Evolutionary conservation across 2,797 vertebrate species (phyloP), one percentile per base, ranked within the genome.

Genomic region (Falco rusticolus): DNA sequence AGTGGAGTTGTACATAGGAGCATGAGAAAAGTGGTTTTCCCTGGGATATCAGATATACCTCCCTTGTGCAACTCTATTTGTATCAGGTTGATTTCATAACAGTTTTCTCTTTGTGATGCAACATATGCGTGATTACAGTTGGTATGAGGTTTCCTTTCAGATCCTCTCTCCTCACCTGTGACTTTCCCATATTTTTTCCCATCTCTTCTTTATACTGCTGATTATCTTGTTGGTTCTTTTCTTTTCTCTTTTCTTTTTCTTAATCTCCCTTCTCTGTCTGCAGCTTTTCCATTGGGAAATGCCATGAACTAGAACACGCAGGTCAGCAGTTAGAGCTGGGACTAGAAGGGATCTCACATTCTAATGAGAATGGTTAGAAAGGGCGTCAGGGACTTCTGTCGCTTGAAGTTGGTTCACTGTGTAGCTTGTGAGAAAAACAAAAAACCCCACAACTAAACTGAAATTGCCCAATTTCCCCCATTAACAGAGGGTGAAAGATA

Each of bases 391-490:
- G 59, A 57, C 16, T 82, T 90, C 45, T 15, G 17, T 75, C 16
- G 14, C 8, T 29, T 48, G 24, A 50, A 41, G 12, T 33, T 94
- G 29, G 11, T 77, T 90, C n/a, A 57, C 48, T 71, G 10, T 5
- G 0, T 50, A 75, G 29, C 29, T 84, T 65, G 14, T 57, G 74
- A 60, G 21, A 54, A 20, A 24, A 29, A 57, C 10, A 26, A 76
- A 51, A 39, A 9, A 0, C 1, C 6, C 19, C 16, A 7, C 10
- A 45, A 3, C 39, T 68, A 64, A 41, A 34, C n/a, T 3, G 9
- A n/a, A 7, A 24, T 37, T 86, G 7, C 47, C n/a, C 28, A 47
- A 25, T 68, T 80, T 94, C 12, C 14, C 12, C 39, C 13, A 15
- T 57, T 83, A 81, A 33, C 15, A 57, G 53, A 84, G 41, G 14